phyloP scores from a whole-genome alignment of 2,113 vertebrate species.

The Melanocharis versteri region DNA sequence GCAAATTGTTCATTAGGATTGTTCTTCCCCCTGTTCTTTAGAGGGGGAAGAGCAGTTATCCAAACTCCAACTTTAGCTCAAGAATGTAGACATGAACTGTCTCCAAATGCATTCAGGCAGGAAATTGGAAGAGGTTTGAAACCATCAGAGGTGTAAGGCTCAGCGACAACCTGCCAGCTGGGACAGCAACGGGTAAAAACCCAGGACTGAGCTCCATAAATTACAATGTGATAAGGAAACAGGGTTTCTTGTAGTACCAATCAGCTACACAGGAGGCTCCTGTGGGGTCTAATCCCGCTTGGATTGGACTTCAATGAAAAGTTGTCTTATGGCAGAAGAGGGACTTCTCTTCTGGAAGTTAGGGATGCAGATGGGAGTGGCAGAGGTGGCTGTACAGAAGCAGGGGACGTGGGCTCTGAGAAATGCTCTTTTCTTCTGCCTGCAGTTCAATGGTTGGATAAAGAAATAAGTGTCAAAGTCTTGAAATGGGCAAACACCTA shows the following conservation, averaged over 20 bases:
- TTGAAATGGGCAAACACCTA: background rate
- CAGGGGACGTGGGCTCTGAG: background rate
- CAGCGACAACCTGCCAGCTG: background rate
- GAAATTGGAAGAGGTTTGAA: conserved; percentile 34
- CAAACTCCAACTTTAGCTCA: conserved; percentile 10
- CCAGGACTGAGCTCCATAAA: background rate
- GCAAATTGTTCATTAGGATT: background rate
- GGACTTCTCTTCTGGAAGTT: background rate
- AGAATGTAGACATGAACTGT: background rate
- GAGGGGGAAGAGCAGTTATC: background rate
- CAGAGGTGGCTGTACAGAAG: background rate
- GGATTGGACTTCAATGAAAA: background rate
- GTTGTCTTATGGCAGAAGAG: background rate
- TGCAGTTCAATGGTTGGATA: background rate
- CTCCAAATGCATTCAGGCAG: conserved; percentile 32
- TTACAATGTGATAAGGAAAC: background rate
- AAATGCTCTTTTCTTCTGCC: background rate
- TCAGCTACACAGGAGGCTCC: background rate
- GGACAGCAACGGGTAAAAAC: background rate
- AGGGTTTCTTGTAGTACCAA: background rate
- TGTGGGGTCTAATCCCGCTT: background rate
- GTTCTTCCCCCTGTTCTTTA: background rate
- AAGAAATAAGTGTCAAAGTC: background rate
- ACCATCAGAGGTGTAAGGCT: conserved; percentile 38
- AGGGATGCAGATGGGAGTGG: background rate